phyloP scores from a whole-genome alignment of 2,797 vertebrate genomes.

The Tarsius wallacei region DNA sequence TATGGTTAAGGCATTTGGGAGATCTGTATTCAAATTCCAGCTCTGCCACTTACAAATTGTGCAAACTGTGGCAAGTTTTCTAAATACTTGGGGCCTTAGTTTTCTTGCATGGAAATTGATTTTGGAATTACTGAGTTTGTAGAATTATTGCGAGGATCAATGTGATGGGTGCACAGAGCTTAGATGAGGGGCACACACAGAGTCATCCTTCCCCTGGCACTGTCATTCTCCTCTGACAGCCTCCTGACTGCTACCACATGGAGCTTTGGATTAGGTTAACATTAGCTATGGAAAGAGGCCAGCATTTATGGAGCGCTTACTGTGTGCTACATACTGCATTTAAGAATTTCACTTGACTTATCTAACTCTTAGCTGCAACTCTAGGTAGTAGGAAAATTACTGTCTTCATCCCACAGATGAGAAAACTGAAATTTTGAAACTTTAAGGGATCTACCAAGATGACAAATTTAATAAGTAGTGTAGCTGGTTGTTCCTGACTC shows the following conservation, averaged over 20 bases:
- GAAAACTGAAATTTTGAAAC: not conserved
- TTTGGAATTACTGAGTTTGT: not conserved
- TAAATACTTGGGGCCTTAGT: not conserved
- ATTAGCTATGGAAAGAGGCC: not conserved
- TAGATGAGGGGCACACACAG: not conserved
- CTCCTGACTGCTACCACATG: accelerated
- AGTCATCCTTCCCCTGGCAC: not conserved
- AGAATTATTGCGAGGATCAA: not conserved
- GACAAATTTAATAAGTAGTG: not conserved
- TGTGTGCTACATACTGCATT: no score
- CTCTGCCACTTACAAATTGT: not conserved
- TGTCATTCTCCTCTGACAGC: not conserved
- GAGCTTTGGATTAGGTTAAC: not conserved
- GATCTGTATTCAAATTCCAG: not conserved
- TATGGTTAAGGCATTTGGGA: not conserved
- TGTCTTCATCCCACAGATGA: not conserved
- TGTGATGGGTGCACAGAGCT: not conserved
- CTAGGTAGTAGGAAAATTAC: not conserved
- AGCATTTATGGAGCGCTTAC: not conserved
- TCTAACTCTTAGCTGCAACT: not conserved
- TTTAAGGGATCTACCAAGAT: not conserved
- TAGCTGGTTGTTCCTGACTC: not conserved
- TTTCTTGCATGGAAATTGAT: not conserved
- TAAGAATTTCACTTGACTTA: not conserved
- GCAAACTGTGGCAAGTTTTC: not conserved